These are phyloP conservation scores for Megamerina dolium DNA, from an alignment of 2,888 invertebrate species.

Conservation along the genomic window DNA sequence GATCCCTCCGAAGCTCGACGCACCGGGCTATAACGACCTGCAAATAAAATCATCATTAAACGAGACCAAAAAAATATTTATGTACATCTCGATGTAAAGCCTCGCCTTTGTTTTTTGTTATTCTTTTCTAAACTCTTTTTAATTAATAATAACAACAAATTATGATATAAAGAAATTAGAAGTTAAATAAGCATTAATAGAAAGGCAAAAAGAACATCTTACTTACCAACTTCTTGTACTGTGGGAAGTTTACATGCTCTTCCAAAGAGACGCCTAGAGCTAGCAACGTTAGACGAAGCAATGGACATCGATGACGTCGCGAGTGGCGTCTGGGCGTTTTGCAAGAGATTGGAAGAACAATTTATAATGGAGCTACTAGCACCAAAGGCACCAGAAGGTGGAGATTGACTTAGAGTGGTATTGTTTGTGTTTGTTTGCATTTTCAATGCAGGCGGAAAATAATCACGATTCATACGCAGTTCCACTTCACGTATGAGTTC, in stretches of 20 bases:
- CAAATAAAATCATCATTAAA: background rate
- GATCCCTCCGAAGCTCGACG: constrained; percentile 75
- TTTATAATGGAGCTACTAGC: constrained; percentile 7
- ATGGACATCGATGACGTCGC: constrained; percentile 22
- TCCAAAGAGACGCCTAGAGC: constrained; percentile 35
- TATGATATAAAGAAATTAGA: background rate
- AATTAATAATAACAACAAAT: background rate
- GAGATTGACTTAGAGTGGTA: constrained; percentile 38
- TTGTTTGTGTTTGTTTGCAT: constrained; percentile 50
- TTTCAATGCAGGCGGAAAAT: constrained; percentile 63
- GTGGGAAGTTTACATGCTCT: constrained; percentile 55
- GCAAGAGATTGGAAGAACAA: constrained; percentile 2
- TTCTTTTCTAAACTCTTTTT: background rate
- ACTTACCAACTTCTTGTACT: constrained; percentile 73
- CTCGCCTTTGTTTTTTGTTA: background rate
- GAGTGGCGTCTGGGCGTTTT: constrained; percentile 5
- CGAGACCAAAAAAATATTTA: background rate
- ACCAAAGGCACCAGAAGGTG: constrained; percentile 29
- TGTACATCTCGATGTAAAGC: background rate
- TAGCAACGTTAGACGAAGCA: constrained; percentile 27
- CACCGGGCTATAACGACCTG: constrained; percentile 77
- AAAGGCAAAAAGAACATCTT: background rate
- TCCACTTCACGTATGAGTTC: constrained; percentile 86
- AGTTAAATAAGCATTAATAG: background rate
- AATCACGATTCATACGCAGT: constrained; percentile 77